Base-by-base conservation (phyloP, 2,113 vertebrate genomes). In the Colinus virginianus region DNA sequence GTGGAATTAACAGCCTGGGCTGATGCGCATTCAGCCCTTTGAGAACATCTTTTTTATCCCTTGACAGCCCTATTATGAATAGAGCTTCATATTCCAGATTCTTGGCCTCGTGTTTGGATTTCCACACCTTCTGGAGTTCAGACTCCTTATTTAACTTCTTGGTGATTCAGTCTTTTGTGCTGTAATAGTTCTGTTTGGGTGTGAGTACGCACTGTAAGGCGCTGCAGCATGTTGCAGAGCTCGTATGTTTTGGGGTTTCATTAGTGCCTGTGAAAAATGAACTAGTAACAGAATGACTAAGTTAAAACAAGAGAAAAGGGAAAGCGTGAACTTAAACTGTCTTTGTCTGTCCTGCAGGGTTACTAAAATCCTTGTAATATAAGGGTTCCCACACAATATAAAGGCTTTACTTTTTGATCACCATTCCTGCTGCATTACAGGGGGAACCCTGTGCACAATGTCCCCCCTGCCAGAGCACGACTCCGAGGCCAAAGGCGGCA, bases 21-120 rank as follows among this genome's bases (percentile, higher is more conserved):
- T 92, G 76, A 80, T 91, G 94, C 76, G 53, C 94, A 94, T 95
- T 96, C 87, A 96, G 72, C 76, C 91, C 79, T 95, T 85, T 92
- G 89, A 91, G 85, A 81, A 90, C 93, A 42, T 40, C 68, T 84
- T 94, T 84, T 77, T 78, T 40, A 88, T 69, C 77, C 85, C 69
- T 90, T 94, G 94, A 94, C 96, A 95, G 85, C 68, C 85, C 76
- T 78, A 61, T 89, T 93, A 82, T 96, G 95, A 91, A 68, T 48
- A 78, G 89, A 91, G 64, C 87, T 88, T 71, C 71, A 46, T 53
- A 72, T 95, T 92, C 67, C 76, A 56, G 91, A n/a, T 87, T 58
- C 89, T 83, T 90, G 75, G 82, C 82, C 84, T 93, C 59, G 0
- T 19, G 59, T 89, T 90, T 94, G 78, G 79, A 90, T 96, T 93